phyloP scores from a whole-genome alignment of 2,113 vertebrate species.

The Gobius niger region DNA sequence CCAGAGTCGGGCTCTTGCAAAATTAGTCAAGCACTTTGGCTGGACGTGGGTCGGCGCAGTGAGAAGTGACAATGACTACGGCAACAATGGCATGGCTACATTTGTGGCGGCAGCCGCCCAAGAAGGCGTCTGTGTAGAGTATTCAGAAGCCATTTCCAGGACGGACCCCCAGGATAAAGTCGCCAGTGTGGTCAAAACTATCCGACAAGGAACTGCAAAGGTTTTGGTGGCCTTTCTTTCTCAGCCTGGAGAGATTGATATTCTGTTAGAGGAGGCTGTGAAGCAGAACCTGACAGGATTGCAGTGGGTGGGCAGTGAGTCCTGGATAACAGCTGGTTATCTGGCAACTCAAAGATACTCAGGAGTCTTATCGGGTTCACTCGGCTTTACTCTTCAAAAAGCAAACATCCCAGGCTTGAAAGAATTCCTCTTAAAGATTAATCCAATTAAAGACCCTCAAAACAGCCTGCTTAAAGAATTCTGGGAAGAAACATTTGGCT shows the following conservation, averaged over 20 bases:
- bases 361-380: constrained; percentile 64
- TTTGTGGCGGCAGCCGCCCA: constrained; percentile 70
- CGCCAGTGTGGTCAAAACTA: constrained; percentile 62
- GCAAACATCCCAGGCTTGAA: constrained; percentile 67
- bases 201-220: constrained; percentile 62
- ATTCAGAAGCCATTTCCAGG: constrained; percentile 73
- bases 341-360: constrained; percentile 56
- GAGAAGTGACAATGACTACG: constrained; percentile 77
- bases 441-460: constrained; percentile 61
- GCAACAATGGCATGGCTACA: constrained; percentile 75
- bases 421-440: constrained; percentile 70
- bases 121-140: constrained; percentile 75
- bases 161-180: constrained; percentile 63
- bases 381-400: constrained; percentile 74
- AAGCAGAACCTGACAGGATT: constrained; percentile 74
- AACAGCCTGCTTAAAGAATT: constrained; percentile 71
- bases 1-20: constrained; percentile 76
- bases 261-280: constrained; percentile 71
- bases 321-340: constrained; percentile 74
- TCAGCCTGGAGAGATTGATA: constrained; percentile 68
- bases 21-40: constrained; percentile 75
- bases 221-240: constrained; percentile 77
- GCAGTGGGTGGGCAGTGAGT: constrained; percentile 79
- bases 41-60: constrained; percentile 80
- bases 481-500: constrained; percentile 76